Evolutionary conservation across 2,888 invertebrate genomes (phyloP).

Genomic region (Polydrusus cervinus): DNA sequence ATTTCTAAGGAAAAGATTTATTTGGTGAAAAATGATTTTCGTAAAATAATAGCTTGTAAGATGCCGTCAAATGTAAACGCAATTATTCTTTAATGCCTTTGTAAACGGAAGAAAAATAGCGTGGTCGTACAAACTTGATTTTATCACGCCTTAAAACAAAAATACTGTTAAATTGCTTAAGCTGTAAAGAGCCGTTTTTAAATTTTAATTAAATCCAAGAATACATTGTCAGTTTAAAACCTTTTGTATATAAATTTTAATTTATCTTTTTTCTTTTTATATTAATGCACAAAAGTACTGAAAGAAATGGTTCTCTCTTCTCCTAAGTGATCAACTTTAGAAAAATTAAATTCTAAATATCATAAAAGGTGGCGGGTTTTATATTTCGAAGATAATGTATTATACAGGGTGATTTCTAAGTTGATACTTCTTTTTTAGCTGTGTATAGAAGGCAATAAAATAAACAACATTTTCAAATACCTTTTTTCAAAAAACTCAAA

Average conservation of each 20-base stretch:
- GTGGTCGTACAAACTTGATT: conserved; percentile 4
- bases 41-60: background rate
- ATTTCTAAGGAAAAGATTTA: background rate
- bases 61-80: background rate
- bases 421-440: too few species aligned
- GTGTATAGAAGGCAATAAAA: too few species aligned
- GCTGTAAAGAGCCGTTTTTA: background rate
- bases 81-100: conserved; percentile 7
- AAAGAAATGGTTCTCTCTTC: too few species aligned
- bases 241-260: background rate
- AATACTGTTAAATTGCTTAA: background rate
- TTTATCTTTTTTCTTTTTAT: background rate
- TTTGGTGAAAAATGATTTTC: background rate
- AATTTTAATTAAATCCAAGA: conserved; percentile 8
- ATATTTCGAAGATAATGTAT: too few species aligned
- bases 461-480: too few species aligned
- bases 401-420: too few species aligned
- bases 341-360: too few species aligned
- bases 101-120: conserved; percentile 13
- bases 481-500: too few species aligned
- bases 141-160: conserved; percentile 4
- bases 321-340: too few species aligned
- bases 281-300: too few species aligned
- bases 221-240: background rate
- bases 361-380: too few species aligned